Base-by-base conservation (phyloP, 2,888 invertebrate species). In the Drosophila nr. fundita region DNA sequence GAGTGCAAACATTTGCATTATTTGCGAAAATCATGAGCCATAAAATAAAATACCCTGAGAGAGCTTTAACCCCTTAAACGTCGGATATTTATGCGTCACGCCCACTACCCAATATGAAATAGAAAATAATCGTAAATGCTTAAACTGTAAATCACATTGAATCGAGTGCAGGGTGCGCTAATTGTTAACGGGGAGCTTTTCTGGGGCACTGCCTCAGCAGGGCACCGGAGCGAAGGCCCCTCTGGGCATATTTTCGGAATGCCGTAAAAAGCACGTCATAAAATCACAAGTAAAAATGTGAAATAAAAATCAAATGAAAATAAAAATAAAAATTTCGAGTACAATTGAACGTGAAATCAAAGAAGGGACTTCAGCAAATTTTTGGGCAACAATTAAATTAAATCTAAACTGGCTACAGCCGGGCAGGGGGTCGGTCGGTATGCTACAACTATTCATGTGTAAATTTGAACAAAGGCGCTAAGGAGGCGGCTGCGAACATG, bases 1-100 rank as follows among this genome's bases (percentile, higher is more conserved):
- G 71, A 87, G 74, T 89, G 86, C 78, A 85, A 88, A 78, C 78
- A 86, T 86, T 86, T 89, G 81, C 86, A 88, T 86, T 88, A 89
- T 89, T 89, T 75, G 60, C 60, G 38, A 72, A 74, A 75, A 85
- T 87, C 72, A 79, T 70, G 62, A 54, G 68, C 71, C 68, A 85
- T 83, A 54, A 77, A 80, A 82, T 69, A 70, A 73, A 80, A 59
- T 36, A 63, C 68, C 54, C 68, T 62, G 50, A 59, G 61, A 42
- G 11, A 50, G 21, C 34, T 40, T 80, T 68, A 82, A 76, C 62
- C 69, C 81, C 49, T 77, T 80, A 15, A 63, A 32, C 50, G 48
- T 68, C 40, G 38, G 30, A 69, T 78, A 74, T 64, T 74, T 66
- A 68, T 66, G 52, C 15, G 27, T 15, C 62, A 42, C 48, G 29